Percentiles rank a stretch among this genome's conserved stretches.
Evolutionary conservation across 2,888 invertebrate genomes (phyloP).

Genomic region (Pecten maximus): DNA sequence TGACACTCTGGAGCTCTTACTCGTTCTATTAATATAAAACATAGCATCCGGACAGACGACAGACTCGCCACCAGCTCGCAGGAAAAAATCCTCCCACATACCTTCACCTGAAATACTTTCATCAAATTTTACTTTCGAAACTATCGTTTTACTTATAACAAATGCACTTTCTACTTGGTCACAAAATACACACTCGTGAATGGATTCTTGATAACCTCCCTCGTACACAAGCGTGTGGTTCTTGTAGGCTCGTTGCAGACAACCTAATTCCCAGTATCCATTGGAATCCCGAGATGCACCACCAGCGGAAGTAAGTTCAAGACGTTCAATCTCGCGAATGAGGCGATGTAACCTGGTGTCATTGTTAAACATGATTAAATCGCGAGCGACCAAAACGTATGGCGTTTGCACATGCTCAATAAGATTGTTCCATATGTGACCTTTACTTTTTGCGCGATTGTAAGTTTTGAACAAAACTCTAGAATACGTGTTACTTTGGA

Average conservation of each 20-base stretch:
- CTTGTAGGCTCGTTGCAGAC: slow-evolving; percentile 71
- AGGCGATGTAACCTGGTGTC: slow-evolving; percentile 72
- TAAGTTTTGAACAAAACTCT: not conserved
- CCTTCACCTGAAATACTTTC: slow-evolving; percentile 58
- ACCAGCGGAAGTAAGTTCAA: slow-evolving; percentile 66
- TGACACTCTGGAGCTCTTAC: not conserved
- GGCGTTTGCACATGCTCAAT: slow-evolving; percentile 66
- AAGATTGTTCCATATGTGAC: slow-evolving; percentile 66
- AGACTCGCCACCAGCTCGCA: slow-evolving; percentile 64
- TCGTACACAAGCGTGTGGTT: slow-evolving; percentile 73
- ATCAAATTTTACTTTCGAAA: slow-evolving; percentile 62
- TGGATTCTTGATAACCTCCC: slow-evolving; percentile 75
- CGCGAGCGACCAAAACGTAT: slow-evolving; percentile 71
- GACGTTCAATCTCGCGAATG: slow-evolving; percentile 68
- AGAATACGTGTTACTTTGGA: not conserved
- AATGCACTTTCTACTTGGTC: slow-evolving; percentile 77
- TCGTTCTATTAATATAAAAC: slow-evolving; percentile 66
- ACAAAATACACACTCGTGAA: slow-evolving; percentile 77
- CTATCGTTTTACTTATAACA: slow-evolving; percentile 63
- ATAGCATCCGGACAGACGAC: slow-evolving; percentile 78
- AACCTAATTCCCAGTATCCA: slow-evolving; percentile 75
- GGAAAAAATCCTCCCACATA: slow-evolving; percentile 76
- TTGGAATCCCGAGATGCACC: slow-evolving; percentile 69
- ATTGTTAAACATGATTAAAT: slow-evolving; percentile 66
- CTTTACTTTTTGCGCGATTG: slow-evolving; percentile 48